Base-by-base conservation (phyloP, 2,888 invertebrate genomes). In the Dromius quadrimaculatus region DNA sequence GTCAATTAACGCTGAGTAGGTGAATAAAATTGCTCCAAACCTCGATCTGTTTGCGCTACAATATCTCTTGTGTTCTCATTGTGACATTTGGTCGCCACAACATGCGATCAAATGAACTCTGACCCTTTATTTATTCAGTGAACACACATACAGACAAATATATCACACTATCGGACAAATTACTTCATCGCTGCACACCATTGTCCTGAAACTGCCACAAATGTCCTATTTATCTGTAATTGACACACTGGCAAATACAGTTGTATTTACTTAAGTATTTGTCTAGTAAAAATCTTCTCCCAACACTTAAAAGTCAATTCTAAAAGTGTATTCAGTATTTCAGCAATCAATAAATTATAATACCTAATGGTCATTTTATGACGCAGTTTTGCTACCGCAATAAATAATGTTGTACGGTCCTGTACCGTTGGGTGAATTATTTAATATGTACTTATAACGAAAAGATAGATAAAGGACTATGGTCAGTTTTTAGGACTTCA, bases 401-500 rank as follows among this genome's bases (percentile, higher is more conserved):
- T 54, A 54, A 54, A 54, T 54, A 54, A 54, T 54, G 15, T 54
- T 54, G 50, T 54, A 15, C 28, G 50, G 28, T 6, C 28, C 50
- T 54, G 45, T 45, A 8, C 3, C 8, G 28, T 28, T 11, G 45
- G 19, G 50, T 54, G 28, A 54, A 54, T 54, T 32, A 54, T 54
- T 54, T 54, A 54, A 9, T 8, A 3, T 11, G 28, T 23, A 54
- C 32, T 54, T 54, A 54, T 54, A 54, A 54, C 28, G 50, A 54
- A 41, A 28, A 54, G 50, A 54, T 54, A 23, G 50, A 13, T 54
- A 54, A 54, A 54, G 50, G 50, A 9, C 28, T 23, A 15, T 23
- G 50, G 50, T 54, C 50, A 54, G 50, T 54, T 54, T 54, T 54
- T 28, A 54, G n/a, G n/a, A n/a, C n/a, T n/a, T n/a, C 23, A 17